A percentile compares a stretch with the other conserved stretches of the same genome.
These are phyloP conservation scores for Campodea augens DNA, from an alignment of 1,140 invertebrate species.

Conservation along the genomic window DNA sequence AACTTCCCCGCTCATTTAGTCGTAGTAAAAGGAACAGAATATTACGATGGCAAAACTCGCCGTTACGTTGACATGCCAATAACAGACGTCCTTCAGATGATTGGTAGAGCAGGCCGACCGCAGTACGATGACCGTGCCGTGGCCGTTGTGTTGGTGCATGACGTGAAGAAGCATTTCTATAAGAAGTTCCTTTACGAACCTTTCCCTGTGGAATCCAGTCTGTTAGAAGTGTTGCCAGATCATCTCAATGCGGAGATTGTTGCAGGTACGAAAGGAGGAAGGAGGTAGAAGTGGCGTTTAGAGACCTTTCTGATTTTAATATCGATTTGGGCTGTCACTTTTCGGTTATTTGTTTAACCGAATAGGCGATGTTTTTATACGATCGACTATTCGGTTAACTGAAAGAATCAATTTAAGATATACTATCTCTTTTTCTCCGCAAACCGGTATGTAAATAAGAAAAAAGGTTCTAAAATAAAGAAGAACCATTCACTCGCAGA, in stretches of 20 bases:
- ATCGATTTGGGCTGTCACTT: no score
- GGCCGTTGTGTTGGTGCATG: conserved; percentile 92
- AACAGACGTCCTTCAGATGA: conserved; percentile 98
- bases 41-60: conserved; percentile 89
- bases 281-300: no score
- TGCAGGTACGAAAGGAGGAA: no score
- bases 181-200: conserved; percentile 98
- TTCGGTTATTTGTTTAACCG: no score
- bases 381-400: no score
- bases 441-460: no score
- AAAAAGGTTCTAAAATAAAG: no score
- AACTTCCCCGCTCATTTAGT: conserved; percentile 93
- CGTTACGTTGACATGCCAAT: conserved; percentile 99
- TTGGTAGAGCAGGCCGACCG: conserved; percentile 90
- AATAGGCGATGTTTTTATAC: no score
- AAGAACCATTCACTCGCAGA: no score
- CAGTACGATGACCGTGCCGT: conserved; percentile 90
- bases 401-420: no score
- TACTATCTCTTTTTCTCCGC: no score
- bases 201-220: conserved; percentile 93
- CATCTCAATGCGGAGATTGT: conserved; percentile 95
- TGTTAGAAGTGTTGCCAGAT: conserved; percentile 78
- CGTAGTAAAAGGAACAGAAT: conserved; percentile 79
- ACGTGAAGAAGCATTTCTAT: conserved; percentile 97
- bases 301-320: no score